Evolutionary conservation across 1,140 invertebrate genomes (phyloP).

Genomic region (Drosophila pectinifera): DNA sequence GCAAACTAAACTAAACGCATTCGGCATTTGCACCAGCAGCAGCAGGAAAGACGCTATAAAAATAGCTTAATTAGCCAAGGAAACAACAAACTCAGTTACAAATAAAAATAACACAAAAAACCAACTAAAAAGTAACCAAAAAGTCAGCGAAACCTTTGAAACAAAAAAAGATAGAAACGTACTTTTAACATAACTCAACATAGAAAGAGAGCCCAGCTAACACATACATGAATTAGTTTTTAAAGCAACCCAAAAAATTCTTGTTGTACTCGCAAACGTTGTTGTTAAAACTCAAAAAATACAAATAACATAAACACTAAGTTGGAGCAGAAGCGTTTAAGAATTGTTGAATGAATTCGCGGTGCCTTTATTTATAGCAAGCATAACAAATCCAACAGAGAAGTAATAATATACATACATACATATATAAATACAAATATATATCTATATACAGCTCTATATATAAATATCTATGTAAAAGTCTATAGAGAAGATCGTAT

Average conservation of each 20-base stretch:
- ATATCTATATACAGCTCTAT: constrained; percentile 64
- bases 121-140: constrained; percentile 31
- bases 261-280: constrained; percentile 67
- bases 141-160: constrained; percentile 30
- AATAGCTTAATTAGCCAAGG: constrained; percentile 77
- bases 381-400: constrained; percentile 64
- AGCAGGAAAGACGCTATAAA: constrained; percentile 55
- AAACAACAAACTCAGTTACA: constrained; percentile 59
- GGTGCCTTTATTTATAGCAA: constrained; percentile 84
- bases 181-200: constrained; percentile 26
- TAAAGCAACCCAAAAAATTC: constrained; percentile 33
- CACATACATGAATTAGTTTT: constrained; percentile 37
- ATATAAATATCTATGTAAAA: constrained; percentile 50
- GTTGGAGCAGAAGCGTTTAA: constrained; percentile 42
- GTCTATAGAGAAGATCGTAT: constrained; percentile 32
- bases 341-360: constrained; percentile 82
- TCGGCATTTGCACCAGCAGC: constrained; percentile 42
- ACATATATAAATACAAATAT: constrained; percentile 32
- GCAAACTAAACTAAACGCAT: constrained; percentile 29
- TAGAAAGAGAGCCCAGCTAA: constrained; percentile 11
- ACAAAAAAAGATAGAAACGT: background rate
- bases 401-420: constrained; percentile 50
- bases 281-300: constrained; percentile 56
- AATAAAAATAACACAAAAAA: constrained; percentile 33
- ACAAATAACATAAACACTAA: constrained; percentile 36